Evolutionary conservation across 2,113 vertebrate species (phyloP).

Genomic region (Oryzias curvinotus): DNA sequence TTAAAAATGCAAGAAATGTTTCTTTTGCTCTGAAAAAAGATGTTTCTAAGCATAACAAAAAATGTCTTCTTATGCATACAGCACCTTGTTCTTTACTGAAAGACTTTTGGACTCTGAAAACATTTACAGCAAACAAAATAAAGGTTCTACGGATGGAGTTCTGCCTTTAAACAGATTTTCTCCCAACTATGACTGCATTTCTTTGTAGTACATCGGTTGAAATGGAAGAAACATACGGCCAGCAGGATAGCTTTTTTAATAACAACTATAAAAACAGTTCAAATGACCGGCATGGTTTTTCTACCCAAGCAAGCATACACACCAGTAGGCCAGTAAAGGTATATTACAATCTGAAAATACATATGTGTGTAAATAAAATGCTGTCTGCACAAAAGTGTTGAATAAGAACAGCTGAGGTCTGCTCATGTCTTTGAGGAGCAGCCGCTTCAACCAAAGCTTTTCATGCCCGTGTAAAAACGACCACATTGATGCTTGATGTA

Average conservation of each 20-base stretch:
- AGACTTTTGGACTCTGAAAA: no score
- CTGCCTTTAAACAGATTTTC: no score
- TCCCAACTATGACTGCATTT: background rate
- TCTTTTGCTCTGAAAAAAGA: no score
- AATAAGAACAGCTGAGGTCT: slow-evolving; percentile 41
- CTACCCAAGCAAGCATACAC: slow-evolving; percentile 57
- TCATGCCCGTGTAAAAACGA: slow-evolving; percentile 19
- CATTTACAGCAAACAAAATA: no score
- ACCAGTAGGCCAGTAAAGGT: slow-evolving; percentile 52
- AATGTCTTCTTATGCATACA: no score
- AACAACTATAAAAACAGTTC: slow-evolving; percentile 66
- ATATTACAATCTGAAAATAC: slow-evolving; percentile 60
- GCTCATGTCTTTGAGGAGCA: slow-evolving; percentile 22
- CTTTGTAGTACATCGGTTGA: background rate
- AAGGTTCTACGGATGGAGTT: no score
- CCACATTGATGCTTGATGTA: slow-evolving; percentile 1
- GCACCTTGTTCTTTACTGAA: no score
- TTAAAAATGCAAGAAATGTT: no score
- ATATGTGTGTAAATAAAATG: slow-evolving; percentile 44
- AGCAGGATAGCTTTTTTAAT: slow-evolving; percentile 60
- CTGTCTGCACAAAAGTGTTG: slow-evolving; percentile 16
- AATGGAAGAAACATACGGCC: slow-evolving; percentile 9
- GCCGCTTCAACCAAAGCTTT: slow-evolving; percentile 15
- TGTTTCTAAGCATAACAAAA: no score
- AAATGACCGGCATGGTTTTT: slow-evolving; percentile 40